Evolutionary conservation across 2,113 vertebrate species (phyloP).

Genomic region (Petroica traversi): DNA sequence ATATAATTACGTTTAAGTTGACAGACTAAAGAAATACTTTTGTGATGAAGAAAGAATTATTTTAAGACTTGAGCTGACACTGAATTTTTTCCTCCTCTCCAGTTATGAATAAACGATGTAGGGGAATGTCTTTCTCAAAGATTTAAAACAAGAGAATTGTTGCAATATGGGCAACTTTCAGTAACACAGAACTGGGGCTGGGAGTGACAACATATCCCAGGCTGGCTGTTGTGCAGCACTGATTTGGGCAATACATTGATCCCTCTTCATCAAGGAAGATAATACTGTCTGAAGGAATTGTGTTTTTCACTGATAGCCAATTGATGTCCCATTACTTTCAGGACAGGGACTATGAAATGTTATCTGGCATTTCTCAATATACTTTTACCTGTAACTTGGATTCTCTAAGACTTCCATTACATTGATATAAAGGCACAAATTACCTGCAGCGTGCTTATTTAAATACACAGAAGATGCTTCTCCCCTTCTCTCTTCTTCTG

Average conservation of each 20-base stretch:
- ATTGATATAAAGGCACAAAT: background rate
- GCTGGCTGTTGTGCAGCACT: background rate
- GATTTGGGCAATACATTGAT: background rate
- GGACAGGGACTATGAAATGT: background rate
- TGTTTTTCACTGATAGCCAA: background rate
- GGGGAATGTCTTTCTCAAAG: background rate
- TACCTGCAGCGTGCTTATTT: background rate
- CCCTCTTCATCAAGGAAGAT: background rate
- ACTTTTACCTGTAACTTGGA: background rate
- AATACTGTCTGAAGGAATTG: background rate
- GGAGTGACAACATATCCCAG: background rate
- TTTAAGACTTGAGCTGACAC: background rate
- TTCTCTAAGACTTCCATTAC: background rate
- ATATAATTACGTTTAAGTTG: background rate
- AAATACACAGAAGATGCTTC: background rate
- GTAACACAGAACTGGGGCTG: background rate
- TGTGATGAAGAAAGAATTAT: background rate
- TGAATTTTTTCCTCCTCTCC: background rate
- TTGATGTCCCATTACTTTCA: background rate
- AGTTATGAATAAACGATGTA: background rate
- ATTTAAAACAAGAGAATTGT: background rate
- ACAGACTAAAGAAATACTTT: background rate
- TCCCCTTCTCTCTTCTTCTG: background rate
- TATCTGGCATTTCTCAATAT: background rate
- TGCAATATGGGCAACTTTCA: background rate